Base-by-base conservation (phyloP, 2,113 vertebrate genomes). In the Hemichromis elongatus region DNA sequence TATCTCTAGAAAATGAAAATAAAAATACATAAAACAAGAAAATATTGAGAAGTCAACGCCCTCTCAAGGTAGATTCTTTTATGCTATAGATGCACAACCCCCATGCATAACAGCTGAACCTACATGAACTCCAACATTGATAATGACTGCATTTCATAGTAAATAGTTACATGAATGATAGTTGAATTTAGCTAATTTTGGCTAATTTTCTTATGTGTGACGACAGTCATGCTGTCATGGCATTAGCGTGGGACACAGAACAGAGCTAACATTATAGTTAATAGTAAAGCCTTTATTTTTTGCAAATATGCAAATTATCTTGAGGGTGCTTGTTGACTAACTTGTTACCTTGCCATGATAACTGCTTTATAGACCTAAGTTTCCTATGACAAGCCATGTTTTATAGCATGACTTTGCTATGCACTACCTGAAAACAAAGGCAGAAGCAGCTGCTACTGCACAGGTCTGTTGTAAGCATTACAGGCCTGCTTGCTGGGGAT, bases 391-490 rank as follows among this genome's bases (percentile, higher is more conserved):
- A 57, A 26, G 18, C 2, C 16, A 47, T 50, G 24, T 30, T 28
- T 73, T 50, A 73, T 11, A n/a, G 70, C 45, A 75, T 75, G 21
- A 80, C 47, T 54, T 21, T 0, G 9, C 37, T n/a, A 1, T 7
- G 14, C 28, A 18, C 19, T 21, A 18, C 42, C 45, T 24, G 82
- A 24, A 84, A 81, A 86, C 83, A 82, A 54, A 77, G 13, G n/a
- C 28, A 50, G 35, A 82, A 45, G 35, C 9, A 5, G 50, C 56
- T 33, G 52, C 73, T 47, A 3, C n/a, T 59, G 75, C 35, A 12
- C 53, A 79, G 18, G 75, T 66, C 73, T 45, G 68, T 33, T 53
- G 87, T 88, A 83, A 90, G 90, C 88, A 92, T 55, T 81, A 35
- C 80, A 81, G 80, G 50, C 56, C 85, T 80, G 86, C 68, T 80